Percentiles rank a stretch among this genome's conserved stretches.
Evolutionary conservation across 35 echinoderm and acorn worm species (phyloP).

Genomic region (Nesometra sesokonis): DNA sequence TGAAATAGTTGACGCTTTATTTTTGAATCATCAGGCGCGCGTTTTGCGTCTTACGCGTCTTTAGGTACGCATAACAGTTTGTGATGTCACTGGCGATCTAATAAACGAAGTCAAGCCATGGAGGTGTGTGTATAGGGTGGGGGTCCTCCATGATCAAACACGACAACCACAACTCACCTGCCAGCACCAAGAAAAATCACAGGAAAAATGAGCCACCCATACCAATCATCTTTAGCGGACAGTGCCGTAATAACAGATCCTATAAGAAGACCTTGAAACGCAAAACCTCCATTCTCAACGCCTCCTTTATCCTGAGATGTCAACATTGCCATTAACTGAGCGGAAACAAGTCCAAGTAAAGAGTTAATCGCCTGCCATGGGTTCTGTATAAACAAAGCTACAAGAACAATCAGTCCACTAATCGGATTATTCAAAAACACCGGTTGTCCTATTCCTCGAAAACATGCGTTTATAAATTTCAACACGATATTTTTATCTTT

Average conservation of each 20-base stretch:
- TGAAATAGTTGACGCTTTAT: too few relatives aligned
- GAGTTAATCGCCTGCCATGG: constrained; percentile 46
- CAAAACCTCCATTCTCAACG: constrained; percentile 29
- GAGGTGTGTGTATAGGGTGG: too few relatives aligned
- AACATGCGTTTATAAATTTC: constrained; percentile 33
- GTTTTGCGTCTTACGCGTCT: too few relatives aligned
- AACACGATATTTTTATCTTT: constrained; percentile 22
- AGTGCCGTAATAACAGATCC: constrained; percentile 28
- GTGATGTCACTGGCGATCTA: too few relatives aligned
- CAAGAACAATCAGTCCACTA: constrained; percentile 42
- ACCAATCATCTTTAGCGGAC: constrained; percentile 28
- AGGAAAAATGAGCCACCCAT: constrained; percentile 32
- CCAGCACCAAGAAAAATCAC: constrained; percentile 15
- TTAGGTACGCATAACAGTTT: too few relatives aligned
- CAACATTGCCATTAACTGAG: constrained; percentile 32
- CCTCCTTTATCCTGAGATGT: constrained; percentile 21
- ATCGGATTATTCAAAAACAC: constrained; percentile 53
- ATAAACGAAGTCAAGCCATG: too few relatives aligned
- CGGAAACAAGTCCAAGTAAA: constrained; percentile 23
- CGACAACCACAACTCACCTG: not conserved
- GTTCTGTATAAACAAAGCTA: constrained; percentile 44
- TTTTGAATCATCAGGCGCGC: too few relatives aligned
- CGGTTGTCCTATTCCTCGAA: constrained; percentile 37
- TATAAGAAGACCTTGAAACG: constrained; percentile 40
- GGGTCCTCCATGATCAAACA: too few relatives aligned